Conservation (phyloP, 2,113 vertebrate genomes). For the Tragelaphus scriptus region DNA sequence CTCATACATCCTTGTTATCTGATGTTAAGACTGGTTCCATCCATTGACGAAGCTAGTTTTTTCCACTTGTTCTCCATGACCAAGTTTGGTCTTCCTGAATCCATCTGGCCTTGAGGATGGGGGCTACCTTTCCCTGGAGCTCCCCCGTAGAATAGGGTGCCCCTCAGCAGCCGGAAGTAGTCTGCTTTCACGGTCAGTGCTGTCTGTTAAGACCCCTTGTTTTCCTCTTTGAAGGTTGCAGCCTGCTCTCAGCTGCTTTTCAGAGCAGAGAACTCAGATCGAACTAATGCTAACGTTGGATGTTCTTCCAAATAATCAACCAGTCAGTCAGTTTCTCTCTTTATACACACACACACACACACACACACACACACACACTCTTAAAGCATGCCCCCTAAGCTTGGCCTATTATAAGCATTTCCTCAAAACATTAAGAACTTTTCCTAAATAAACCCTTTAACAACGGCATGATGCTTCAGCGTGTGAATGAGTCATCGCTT, state of each 20-base stretch:
- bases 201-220: neutral
- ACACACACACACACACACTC: rapidly evolving
- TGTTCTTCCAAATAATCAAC: neutral
- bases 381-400: neutral
- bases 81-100: neutral
- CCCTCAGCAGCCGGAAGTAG: neutral
- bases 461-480: neutral
- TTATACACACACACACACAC: rapidly evolving
- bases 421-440: neutral
- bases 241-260: neutral
- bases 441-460: neutral
- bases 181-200: neutral
- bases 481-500: neutral
- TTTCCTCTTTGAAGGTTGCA: neutral
- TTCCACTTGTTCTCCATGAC: neutral
- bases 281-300: neutral
- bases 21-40: neutral
- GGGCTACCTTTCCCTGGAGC: neutral
- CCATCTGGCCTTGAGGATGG: neutral
- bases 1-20: neutral
- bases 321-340: neutral
- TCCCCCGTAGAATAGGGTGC: neutral
- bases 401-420: neutral
- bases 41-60: neutral
- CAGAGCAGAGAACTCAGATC: neutral